Evolutionary conservation across 2,113 vertebrate species (phyloP).

Genomic region (Stegostoma tigrinum): DNA sequence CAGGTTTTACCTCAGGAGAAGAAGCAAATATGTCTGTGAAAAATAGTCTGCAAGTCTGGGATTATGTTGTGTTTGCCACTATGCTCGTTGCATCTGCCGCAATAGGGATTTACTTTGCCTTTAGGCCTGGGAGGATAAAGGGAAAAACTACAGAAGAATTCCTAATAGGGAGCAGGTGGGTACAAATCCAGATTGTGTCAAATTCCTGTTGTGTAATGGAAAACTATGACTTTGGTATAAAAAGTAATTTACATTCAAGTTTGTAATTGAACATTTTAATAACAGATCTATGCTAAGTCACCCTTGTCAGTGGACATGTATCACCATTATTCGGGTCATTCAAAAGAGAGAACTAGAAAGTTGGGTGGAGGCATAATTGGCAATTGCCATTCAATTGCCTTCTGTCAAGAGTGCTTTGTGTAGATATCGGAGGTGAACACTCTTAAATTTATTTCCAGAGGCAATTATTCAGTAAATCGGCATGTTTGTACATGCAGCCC

Average conservation of each 20-base stretch:
- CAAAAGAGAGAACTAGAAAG: too few relatives aligned
- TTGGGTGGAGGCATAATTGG: not conserved
- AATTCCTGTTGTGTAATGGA: too few relatives aligned
- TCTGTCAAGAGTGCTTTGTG: not conserved
- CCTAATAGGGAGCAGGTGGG: constrained; percentile 17
- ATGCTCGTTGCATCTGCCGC: not conserved
- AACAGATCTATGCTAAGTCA: not conserved
- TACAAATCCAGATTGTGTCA: not conserved
- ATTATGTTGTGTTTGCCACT: not conserved
- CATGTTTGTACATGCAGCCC: not conserved
- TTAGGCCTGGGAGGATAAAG: not conserved
- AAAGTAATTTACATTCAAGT: not conserved
- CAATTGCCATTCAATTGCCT: not conserved
- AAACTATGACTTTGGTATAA: not conserved
- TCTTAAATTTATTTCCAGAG: not conserved
- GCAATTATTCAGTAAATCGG: not conserved
- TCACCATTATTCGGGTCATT: too few relatives aligned
- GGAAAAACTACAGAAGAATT: not conserved
- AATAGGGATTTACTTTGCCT: not conserved
- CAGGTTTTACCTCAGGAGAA: not conserved
- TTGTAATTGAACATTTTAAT: not conserved
- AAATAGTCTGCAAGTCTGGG: not conserved
- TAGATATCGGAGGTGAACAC: not conserved
- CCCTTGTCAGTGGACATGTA: not conserved
- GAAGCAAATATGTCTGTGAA: constrained; percentile 5